phyloP scores from a whole-genome alignment of 2,797 vertebrate genomes.

The Cyprinodon diabolis region DNA sequence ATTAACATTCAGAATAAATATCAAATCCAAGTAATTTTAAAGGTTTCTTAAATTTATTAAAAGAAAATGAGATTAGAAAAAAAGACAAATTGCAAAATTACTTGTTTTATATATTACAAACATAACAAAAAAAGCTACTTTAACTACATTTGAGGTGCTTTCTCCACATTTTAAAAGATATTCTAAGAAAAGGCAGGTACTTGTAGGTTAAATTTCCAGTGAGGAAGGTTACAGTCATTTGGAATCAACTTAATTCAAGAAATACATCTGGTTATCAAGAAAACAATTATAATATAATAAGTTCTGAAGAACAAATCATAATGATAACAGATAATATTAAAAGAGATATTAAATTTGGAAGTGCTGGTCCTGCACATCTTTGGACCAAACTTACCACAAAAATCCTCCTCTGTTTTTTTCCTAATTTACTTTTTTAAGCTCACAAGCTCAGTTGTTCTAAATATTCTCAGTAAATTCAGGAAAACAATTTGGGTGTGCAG shows the following conservation, averaged over 20 bases:
- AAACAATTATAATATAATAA: too few relatives aligned
- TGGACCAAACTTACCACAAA: too few relatives aligned
- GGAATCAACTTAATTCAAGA: background rate
- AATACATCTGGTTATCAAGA: background rate
- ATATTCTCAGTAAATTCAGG: slow-evolving; percentile 12
- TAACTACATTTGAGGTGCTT: background rate
- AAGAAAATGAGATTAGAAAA: too few relatives aligned
- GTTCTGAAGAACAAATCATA: too few relatives aligned
- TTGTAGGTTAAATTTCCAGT: too few relatives aligned
- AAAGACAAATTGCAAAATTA: too few relatives aligned
- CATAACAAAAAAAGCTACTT: background rate
- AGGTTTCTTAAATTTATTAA: background rate
- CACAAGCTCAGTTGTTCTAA: background rate
- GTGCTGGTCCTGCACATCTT: too few relatives aligned
- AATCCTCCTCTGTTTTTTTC: rapidly evolving
- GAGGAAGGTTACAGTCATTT: too few relatives aligned
- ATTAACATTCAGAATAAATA: too few relatives aligned
- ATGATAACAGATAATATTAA: too few relatives aligned
- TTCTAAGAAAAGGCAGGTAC: background rate
- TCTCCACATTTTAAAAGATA: background rate
- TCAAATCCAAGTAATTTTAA: background rate
- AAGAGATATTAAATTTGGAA: too few relatives aligned
- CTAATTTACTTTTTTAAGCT: background rate
- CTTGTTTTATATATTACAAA: background rate
- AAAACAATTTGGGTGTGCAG: slow-evolving; percentile 34